Evolutionary conservation across 2,113 vertebrate species (phyloP).

Genomic region (Carollia perspicillata): DNA sequence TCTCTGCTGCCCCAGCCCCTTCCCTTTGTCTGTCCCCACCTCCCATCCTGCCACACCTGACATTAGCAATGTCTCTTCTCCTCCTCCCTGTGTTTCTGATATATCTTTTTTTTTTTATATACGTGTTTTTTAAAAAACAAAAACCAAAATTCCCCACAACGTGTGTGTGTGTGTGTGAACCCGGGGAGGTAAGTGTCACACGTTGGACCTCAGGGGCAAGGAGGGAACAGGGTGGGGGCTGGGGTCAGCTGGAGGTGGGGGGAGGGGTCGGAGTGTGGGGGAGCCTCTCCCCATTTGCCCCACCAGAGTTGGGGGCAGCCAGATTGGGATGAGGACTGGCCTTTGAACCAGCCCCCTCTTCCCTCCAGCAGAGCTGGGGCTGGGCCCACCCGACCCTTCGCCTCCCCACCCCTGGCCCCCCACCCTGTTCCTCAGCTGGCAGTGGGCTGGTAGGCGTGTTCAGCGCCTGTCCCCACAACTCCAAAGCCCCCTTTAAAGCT

Average conservation of each 20-base stretch:
- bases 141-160: slow-evolving; percentile 74
- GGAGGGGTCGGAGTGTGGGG: slow-evolving; percentile 37
- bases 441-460: slow-evolving; percentile 57
- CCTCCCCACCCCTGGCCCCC: slow-evolving; percentile 42
- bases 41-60: slow-evolving; percentile 46
- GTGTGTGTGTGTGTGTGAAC: slow-evolving; percentile 76
- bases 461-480: slow-evolving; percentile 48
- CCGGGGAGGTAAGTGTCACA: slow-evolving; percentile 78
- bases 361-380: slow-evolving; percentile 43
- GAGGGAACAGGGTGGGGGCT: slow-evolving; percentile 50
- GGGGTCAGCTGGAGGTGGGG: slow-evolving; percentile 46
- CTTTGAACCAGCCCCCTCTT: slow-evolving; percentile 53
- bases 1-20: slow-evolving; percentile 54
- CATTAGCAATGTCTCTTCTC: slow-evolving; percentile 68
- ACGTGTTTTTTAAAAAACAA: slow-evolving; percentile 70
- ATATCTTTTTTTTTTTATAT: slow-evolving; percentile 72
- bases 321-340: slow-evolving; percentile 54
- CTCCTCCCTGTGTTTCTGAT: slow-evolving; percentile 76
- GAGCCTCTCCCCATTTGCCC: slow-evolving; percentile 36
- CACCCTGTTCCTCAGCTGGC: slow-evolving; percentile 49
- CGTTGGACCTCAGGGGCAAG: slow-evolving; percentile 72
- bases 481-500: slow-evolving; percentile 65
- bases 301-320: neutral
- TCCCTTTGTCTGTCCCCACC: slow-evolving; percentile 25
- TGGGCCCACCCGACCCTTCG: slow-evolving; percentile 60